Evolutionary conservation across 2,888 invertebrate species (phyloP).

Genomic region (Stratiomys singularior): DNA sequence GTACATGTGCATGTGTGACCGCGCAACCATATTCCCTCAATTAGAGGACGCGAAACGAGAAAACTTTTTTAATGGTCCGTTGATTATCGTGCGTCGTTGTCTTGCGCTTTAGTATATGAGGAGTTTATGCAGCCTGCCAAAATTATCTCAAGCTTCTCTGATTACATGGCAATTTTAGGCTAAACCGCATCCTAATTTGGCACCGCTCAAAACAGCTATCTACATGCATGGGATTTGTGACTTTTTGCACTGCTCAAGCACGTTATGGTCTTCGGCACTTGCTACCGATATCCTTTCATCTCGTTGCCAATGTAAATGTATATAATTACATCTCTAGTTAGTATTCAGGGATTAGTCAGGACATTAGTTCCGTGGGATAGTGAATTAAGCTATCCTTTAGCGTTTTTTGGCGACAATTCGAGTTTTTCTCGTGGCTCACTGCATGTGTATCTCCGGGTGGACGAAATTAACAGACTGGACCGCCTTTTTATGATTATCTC

Average conservation of each 20-base stretch:
- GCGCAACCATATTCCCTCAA: background rate
- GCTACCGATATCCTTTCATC: constrained; percentile 36
- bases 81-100: constrained; percentile 46
- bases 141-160: constrained; percentile 39
- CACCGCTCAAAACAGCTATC: constrained; percentile 48
- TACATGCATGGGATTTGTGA: constrained; percentile 48
- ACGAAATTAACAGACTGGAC: constrained; percentile 41
- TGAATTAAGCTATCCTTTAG: constrained; percentile 23
- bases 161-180: constrained; percentile 46
- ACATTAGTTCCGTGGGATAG: constrained; percentile 42
- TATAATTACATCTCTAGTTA: background rate
- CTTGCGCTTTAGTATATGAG: constrained; percentile 35
- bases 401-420: constrained; percentile 33
- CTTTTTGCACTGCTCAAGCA: constrained; percentile 33
- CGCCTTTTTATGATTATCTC: constrained; percentile 52
- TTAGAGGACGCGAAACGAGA: constrained; percentile 34
- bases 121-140: constrained; percentile 44
- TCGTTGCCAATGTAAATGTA: background rate
- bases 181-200: constrained; percentile 51
- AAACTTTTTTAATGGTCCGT: constrained; percentile 48
- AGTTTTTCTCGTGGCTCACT: constrained; percentile 20
- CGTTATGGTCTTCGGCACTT: constrained; percentile 33
- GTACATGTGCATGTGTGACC: background rate
- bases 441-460: background rate
- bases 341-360: constrained; percentile 31